These are phyloP conservation scores for Triplophysa yarkandensis DNA, from an alignment of 2,797 vertebrate genomes.

Conservation along the genomic window DNA sequence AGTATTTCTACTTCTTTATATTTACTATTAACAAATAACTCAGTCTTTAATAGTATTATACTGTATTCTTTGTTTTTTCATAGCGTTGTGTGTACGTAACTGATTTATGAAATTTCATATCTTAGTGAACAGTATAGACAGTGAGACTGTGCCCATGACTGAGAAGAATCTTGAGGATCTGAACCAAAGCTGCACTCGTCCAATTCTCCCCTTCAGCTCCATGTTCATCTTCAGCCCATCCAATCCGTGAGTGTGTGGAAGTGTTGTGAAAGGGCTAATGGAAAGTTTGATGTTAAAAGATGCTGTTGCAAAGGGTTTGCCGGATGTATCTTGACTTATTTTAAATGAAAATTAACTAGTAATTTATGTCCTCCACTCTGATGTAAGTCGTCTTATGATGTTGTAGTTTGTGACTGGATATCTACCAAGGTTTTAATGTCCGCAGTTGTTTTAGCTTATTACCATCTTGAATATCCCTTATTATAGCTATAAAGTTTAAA, in stretches of 20 bases:
- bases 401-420: background rate
- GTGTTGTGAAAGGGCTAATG: background rate
- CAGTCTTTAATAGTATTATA: background rate
- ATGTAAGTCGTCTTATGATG: background rate
- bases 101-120: background rate
- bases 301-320: background rate
- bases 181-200: conserved; percentile 78
- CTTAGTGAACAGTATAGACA: conserved; percentile 87
- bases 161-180: conserved; percentile 85
- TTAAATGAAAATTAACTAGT: background rate
- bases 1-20: conserved; percentile 7
- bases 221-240: conserved; percentile 93
- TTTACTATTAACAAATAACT: background rate
- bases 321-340: background rate
- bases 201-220: conserved; percentile 93
- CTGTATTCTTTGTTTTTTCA: background rate
- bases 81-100: background rate
- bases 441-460: background rate
- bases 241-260: conserved; percentile 84
- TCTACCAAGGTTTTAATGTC: background rate
- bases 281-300: background rate
- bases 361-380: background rate
- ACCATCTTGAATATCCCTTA: background rate
- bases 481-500: conserved; percentile 27
- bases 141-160: conserved; percentile 81